Base-by-base conservation (phyloP, 2,888 invertebrate genomes). In the Enchytraeus crypticus region DNA sequence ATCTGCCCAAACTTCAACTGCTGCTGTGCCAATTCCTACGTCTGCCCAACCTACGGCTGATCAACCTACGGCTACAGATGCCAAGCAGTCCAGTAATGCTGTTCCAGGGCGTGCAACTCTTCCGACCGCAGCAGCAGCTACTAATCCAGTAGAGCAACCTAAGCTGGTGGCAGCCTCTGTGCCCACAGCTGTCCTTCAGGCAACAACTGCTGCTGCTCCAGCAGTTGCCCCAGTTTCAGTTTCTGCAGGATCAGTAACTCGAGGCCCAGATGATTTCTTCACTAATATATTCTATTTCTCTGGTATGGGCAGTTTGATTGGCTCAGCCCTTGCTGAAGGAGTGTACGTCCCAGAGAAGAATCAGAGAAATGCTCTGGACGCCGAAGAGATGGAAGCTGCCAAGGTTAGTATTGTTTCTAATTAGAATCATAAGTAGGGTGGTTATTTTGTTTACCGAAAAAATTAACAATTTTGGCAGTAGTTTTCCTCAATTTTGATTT, bases 241-340 rank as follows among this genome's bases (percentile, higher is more conserved):
- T 38, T 2, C 55, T 11, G 26, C 34, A 33, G 49, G n/a, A 51
- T 23, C 47, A 21, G 32, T 34, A 1, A 0, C 32, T 14, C n/a
- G 21, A 30, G 27, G 38, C 38, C 18, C 51, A 45, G 32, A 59
- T 38, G 67, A 66, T 21, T 63, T 69, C 34, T 68, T 63, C 57
- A 57, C 62, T 46, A 65, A 62, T n/a, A 49, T 69, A 18, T 69
- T 69, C 54, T 69, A 69, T 58, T 69, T 68, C 54, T 68, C 69
- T 8, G 69, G 69, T 1, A 69, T 69, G 64, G 68, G 68, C 21
- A 57, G 57, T 8, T 56, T 67, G 32, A 62, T 68, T 30, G 68
- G 68, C 2, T 59, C 60, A 5, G 64, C 68, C 1, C 54, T 67
- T 21, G 54, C 66, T 2, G 59, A 64, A 33, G 69, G 69, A 8